phyloP scores from a whole-genome alignment of 2,113 vertebrate genomes.

The Candoia aspera region DNA sequence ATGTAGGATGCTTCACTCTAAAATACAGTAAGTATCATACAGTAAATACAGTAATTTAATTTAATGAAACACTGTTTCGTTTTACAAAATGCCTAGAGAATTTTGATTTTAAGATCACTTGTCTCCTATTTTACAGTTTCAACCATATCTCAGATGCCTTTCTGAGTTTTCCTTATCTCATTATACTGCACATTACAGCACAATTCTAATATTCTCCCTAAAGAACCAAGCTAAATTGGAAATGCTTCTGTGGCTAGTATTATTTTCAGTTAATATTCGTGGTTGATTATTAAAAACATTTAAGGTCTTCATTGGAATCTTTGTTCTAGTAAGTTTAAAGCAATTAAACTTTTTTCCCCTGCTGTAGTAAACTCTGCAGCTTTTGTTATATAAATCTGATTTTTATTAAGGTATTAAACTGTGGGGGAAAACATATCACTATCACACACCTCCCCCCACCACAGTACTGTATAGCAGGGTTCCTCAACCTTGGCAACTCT shows the following conservation, averaged over 20 bases:
- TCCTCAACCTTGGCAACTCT: no score
- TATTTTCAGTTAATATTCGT: slow-evolving; percentile 64
- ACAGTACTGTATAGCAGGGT: no score
- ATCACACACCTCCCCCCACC: no score
- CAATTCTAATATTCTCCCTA: slow-evolving; percentile 48
- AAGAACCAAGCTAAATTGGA: slow-evolving; percentile 51
- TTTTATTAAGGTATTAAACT: slow-evolving; percentile 57
- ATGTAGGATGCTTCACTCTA: no score
- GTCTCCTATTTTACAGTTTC: no score
- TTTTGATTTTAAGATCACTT: no score
- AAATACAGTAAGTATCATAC: no score
- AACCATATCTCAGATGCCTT: slow-evolving; percentile 55
- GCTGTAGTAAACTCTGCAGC: slow-evolving; percentile 44
- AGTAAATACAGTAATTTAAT: no score
- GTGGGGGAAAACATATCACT: not conserved
- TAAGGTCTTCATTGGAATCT: slow-evolving; percentile 63
- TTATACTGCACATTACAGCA: slow-evolving; percentile 64
- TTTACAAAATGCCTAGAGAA: no score
- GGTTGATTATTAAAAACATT: slow-evolving; percentile 65
- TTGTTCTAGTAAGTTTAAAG: slow-evolving; percentile 69
- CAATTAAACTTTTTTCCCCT: slow-evolving; percentile 54
- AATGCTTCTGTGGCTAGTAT: slow-evolving; percentile 61
- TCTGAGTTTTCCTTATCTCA: slow-evolving; percentile 64
- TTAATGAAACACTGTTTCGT: no score
- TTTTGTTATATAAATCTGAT: slow-evolving; percentile 62